Evolutionary conservation across 2,797 vertebrate species (phyloP).

Genomic region (Bucorvus abyssinicus): DNA sequence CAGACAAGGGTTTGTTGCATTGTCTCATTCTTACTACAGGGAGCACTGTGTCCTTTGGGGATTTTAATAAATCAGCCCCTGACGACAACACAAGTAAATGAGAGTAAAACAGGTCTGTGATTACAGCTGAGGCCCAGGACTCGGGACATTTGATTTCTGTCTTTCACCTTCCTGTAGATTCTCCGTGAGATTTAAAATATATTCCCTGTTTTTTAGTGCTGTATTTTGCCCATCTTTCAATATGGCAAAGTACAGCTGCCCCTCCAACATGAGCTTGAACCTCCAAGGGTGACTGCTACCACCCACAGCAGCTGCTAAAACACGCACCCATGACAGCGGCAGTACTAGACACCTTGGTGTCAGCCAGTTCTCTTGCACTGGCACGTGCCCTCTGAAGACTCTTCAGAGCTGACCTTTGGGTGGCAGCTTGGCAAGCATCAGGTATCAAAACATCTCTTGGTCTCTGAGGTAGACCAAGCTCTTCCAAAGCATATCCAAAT

Average conservation of each 20-base stretch:
- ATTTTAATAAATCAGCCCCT: slow-evolving; percentile 8
- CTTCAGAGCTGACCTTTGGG: not conserved
- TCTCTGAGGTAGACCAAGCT: not conserved
- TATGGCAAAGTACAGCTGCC: not conserved
- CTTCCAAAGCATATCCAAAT: not conserved
- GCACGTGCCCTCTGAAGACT: not conserved
- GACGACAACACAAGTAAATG: not conserved
- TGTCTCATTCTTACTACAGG: slow-evolving; percentile 21
- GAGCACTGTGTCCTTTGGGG: not conserved
- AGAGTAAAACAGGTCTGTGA: not conserved
- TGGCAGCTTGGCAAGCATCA: not conserved
- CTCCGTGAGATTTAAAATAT: not conserved
- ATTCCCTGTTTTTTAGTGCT: not conserved
- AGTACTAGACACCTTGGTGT: not conserved
- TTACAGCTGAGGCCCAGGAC: not conserved
- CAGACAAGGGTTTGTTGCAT: slow-evolving; percentile 1
- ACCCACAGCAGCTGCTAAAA: not conserved
- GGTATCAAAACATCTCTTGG: not conserved
- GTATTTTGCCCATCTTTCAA: not conserved
- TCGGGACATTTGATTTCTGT: not conserved
- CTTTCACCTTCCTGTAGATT: not conserved
- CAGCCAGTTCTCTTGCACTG: not conserved
- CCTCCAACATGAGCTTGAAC: not conserved
- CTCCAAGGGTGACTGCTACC: not conserved
- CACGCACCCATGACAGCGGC: not conserved